A percentile compares a stretch with the other conserved stretches of the same genome.
These are phyloP conservation scores for Epistrophella euchroma DNA, from an alignment of 2,888 invertebrate genomes.

Conservation along the genomic window DNA sequence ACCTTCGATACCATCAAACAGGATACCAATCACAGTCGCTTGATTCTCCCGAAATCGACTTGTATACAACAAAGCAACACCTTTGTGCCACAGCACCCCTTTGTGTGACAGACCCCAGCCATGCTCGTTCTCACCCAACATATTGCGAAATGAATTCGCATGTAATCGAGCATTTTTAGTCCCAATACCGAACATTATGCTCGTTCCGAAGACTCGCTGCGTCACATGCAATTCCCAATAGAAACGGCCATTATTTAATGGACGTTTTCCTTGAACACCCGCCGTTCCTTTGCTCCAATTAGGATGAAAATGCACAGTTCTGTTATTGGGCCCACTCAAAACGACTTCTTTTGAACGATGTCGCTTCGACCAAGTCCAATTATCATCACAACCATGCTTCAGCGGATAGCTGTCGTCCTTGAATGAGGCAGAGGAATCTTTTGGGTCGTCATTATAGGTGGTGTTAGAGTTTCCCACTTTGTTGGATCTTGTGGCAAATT, in stretches of 20 bases:
- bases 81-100: conserved; percentile 88
- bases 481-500: conserved; percentile 56
- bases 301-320: conserved; percentile 89
- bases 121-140: conserved; percentile 88
- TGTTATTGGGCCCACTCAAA: conserved; percentile 85
- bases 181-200: conserved; percentile 91
- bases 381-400: conserved; percentile 86
- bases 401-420: conserved; percentile 78
- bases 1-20: conserved; percentile 88
- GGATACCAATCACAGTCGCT: conserved; percentile 87
- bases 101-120: conserved; percentile 91
- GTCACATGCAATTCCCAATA: conserved; percentile 88
- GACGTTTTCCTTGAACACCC: conserved; percentile 87
- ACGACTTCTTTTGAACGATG: conserved; percentile 86
- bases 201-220: conserved; percentile 88
- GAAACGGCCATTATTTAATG: conserved; percentile 87
- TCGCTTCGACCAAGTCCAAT: conserved; percentile 88
- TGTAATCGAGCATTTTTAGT: conserved; percentile 86
- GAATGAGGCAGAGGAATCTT: conserved; percentile 55
- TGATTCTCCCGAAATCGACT: conserved; percentile 89
- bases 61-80: conserved; percentile 87
- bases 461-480: conserved; percentile 8
- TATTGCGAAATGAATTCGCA: conserved; percentile 88
- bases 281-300: conserved; percentile 91
- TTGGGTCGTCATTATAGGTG: conserved; percentile 30